Evolutionary conservation across 2,888 invertebrate genomes (phyloP).

Genomic region (Platycheirus rosarum): DNA sequence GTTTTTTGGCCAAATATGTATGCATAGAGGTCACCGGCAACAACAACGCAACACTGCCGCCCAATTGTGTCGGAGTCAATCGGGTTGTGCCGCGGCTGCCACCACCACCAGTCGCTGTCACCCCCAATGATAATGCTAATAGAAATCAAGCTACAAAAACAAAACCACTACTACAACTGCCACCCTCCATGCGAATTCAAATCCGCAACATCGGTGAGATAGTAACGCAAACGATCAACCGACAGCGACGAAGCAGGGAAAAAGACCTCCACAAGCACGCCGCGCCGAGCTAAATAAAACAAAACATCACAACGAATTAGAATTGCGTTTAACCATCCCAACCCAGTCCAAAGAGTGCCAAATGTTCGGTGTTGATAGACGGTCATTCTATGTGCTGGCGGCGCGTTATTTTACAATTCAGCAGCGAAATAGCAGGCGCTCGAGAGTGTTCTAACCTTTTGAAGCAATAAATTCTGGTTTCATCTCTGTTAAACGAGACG

Average conservation of each 20-base stretch:
- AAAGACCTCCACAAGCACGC: not conserved
- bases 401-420: conserved; percentile 23
- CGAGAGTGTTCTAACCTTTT: conserved; percentile 46
- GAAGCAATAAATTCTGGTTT: conserved; percentile 65
- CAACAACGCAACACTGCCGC: conserved; percentile 16
- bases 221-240: conserved; percentile 28
- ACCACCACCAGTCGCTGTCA: not conserved
- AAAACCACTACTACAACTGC: conserved; percentile 34
- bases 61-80: conserved; percentile 7
- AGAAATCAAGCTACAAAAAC: conserved; percentile 43
- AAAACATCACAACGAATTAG: conserved; percentile 40
- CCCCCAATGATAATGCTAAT: conserved; percentile 54
- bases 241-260: conserved; percentile 24
- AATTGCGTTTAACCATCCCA: conserved; percentile 55
- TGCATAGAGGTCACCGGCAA: conserved; percentile 20
- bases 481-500: conserved; percentile 1
- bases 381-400: conserved; percentile 32
- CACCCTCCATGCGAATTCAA: conserved; percentile 58
- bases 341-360: conserved; percentile 52
- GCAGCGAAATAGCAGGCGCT: conserved; percentile 14
- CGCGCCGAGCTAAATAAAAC: conserved; percentile 41
- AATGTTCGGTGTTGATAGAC: conserved; percentile 51
- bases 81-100: conserved; percentile 9
- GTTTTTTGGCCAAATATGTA: conserved; percentile 53
- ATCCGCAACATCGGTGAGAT: conserved; percentile 60